These are phyloP conservation scores for Hippoglossus stenolepis DNA, from an alignment of 2,113 vertebrate genomes.

Conservation along the genomic window DNA sequence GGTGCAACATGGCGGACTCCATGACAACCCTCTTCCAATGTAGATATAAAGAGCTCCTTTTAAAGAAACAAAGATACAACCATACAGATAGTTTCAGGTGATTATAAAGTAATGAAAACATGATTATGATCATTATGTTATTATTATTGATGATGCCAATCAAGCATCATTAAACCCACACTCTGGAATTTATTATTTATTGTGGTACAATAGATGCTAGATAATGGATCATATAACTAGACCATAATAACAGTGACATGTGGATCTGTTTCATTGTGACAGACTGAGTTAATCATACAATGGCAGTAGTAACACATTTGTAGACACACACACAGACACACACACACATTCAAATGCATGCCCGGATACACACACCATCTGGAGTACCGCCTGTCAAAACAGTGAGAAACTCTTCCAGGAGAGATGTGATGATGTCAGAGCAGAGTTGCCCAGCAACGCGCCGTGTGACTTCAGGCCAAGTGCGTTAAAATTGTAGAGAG, in stretches of 20 bases:
- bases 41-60: neutral
- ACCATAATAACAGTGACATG: constrained; percentile 26
- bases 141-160: neutral
- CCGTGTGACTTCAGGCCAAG: constrained; percentile 81
- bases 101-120: neutral
- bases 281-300: constrained; percentile 15
- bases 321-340: constrained; percentile 20
- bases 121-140: neutral
- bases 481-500: constrained; percentile 68
- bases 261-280: constrained; percentile 10
- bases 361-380: constrained; percentile 26
- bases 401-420: constrained; percentile 76
- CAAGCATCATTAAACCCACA: neutral
- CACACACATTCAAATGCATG: neutral
- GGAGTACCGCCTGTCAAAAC: constrained; percentile 80
- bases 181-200: neutral
- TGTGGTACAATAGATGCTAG: neutral
- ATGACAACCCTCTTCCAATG: neutral
- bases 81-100: neutral
- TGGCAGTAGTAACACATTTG: constrained; percentile 33
- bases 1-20: neutral
- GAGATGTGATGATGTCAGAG: constrained; percentile 88
- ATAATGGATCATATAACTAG: constrained; percentile 6
- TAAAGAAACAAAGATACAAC: neutral
- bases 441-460: constrained; percentile 87